phyloP scores from a whole-genome alignment of 2,797 vertebrate genomes.

The Danio choprae region DNA sequence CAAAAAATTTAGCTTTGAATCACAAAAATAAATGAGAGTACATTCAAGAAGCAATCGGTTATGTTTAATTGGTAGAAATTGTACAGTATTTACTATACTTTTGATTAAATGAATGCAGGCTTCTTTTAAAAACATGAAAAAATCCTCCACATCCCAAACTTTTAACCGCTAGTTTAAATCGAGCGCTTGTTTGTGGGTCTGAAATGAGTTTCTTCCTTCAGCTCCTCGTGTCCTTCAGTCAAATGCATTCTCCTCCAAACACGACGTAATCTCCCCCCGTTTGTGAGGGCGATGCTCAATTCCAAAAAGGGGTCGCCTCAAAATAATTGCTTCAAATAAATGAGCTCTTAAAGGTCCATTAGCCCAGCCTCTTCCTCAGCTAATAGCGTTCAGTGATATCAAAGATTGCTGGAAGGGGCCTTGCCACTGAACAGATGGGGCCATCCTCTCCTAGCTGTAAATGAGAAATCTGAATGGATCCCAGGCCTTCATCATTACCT shows the following conservation, averaged over 20 bases:
- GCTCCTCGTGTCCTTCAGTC: conserved; percentile 63
- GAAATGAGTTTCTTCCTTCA: conserved; percentile 54
- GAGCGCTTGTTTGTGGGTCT: conserved; percentile 54
- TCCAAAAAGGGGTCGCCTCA: conserved; percentile 63
- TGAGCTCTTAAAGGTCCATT: conserved; percentile 75
- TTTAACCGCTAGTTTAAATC: too few species aligned
- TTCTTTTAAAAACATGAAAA: too few species aligned
- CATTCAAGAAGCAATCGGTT: too few species aligned
- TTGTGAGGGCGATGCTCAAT: conserved; percentile 56
- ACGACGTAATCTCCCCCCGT: conserved; percentile 59
- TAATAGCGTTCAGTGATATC: conserved; percentile 68
- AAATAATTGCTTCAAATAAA: conserved; percentile 77
- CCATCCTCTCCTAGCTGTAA: conserved; percentile 62
- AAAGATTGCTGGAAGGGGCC: conserved; percentile 67
- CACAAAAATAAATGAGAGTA: too few species aligned
- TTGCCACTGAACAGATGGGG: conserved; percentile 66
- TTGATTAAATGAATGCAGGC: too few species aligned
- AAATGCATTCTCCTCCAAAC: conserved; percentile 60
- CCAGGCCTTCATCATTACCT: conserved; percentile 60
- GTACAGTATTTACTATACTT: too few species aligned
- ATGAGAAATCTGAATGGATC: conserved; percentile 63
- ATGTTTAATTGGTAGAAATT: too few species aligned
- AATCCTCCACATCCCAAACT: too few species aligned
- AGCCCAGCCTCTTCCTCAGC: conserved; percentile 68
- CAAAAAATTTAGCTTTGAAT: too few species aligned